Evolutionary conservation across 2,888 invertebrate species (phyloP).

Genomic region (Drosophila atroscutellata): DNA sequence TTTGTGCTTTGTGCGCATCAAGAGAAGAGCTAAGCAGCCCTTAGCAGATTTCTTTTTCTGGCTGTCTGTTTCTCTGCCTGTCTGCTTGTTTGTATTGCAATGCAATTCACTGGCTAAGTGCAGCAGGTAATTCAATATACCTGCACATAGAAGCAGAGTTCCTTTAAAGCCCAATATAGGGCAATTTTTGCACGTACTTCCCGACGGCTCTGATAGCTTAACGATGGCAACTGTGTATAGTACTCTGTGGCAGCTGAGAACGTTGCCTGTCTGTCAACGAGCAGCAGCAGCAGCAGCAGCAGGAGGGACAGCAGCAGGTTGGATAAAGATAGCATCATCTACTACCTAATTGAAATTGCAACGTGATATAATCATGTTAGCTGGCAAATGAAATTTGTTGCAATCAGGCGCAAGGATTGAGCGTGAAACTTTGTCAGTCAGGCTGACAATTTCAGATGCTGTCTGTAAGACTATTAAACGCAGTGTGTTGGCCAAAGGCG

Average conservation of each 20-base stretch:
- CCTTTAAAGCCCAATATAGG: constrained; percentile 44
- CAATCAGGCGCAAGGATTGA: constrained; percentile 54
- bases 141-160: constrained; percentile 21
- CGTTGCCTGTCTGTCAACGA: background rate
- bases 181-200: constrained; percentile 35
- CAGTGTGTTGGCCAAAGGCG: background rate
- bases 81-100: constrained; percentile 2
- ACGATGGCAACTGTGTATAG: background rate
- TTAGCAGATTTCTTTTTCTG: constrained; percentile 8
- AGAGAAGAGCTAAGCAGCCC: constrained; percentile 38
- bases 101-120: constrained; percentile 67
- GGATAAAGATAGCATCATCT: constrained; percentile 6
- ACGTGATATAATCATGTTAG: constrained; percentile 68
- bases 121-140: constrained; percentile 71
- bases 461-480: constrained; percentile 8
- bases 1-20: constrained; percentile 48
- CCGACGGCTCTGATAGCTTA: constrained; percentile 11
- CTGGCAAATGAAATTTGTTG: constrained; percentile 67
- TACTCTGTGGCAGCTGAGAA: background rate
- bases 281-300: background rate
- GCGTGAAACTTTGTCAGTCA: constrained; percentile 3
- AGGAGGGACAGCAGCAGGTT: background rate
- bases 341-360: constrained; percentile 66
- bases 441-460: constrained; percentile 36
- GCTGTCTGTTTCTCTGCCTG: background rate